Conservation (phyloP, 1,140 invertebrate genomes). For the Steinernema feltiae region DNA sequence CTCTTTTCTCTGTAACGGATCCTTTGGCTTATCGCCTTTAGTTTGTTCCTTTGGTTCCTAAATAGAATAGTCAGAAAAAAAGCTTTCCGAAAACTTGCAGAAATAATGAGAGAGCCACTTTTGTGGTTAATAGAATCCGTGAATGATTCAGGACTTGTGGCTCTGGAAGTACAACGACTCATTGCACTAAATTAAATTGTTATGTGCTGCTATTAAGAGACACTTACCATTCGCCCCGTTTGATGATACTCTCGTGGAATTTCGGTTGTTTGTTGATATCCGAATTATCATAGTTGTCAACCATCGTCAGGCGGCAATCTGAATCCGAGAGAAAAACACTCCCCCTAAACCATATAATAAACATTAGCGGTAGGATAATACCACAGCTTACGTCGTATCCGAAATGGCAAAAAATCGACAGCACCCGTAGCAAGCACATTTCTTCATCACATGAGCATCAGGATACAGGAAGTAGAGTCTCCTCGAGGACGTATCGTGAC, state of each 20-base stretch:
- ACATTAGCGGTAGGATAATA: background rate
- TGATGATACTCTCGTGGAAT: conserved; percentile 4
- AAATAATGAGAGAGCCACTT: background rate
- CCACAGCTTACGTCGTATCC: conserved; percentile 35
- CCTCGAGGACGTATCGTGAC: conserved; percentile 79
- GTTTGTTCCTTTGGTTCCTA: too few species aligned
- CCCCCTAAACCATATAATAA: conserved; percentile 14
- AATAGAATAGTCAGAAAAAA: too few species aligned
- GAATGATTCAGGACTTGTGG: background rate
- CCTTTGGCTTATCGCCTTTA: background rate
- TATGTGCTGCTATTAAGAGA: background rate
- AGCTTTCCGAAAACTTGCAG: too few species aligned
- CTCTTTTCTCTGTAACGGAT: background rate
- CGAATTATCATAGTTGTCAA: background rate
- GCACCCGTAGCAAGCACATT: conserved; percentile 89
- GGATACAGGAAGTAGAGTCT: conserved; percentile 91
- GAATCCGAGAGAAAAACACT: conserved; percentile 9
- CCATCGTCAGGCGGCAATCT: background rate
- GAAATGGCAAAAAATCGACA: conserved; percentile 76
- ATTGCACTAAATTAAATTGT: background rate
- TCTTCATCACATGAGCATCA: conserved; percentile 62
- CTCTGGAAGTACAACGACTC: background rate
- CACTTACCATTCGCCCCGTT: background rate
- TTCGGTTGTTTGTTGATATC: background rate
- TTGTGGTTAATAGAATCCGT: background rate